Percentiles rank a stretch among this genome's conserved stretches.
Evolutionary conservation across 2,113 vertebrate species (phyloP).

Genomic region (Aleadryas rufinucha): DNA sequence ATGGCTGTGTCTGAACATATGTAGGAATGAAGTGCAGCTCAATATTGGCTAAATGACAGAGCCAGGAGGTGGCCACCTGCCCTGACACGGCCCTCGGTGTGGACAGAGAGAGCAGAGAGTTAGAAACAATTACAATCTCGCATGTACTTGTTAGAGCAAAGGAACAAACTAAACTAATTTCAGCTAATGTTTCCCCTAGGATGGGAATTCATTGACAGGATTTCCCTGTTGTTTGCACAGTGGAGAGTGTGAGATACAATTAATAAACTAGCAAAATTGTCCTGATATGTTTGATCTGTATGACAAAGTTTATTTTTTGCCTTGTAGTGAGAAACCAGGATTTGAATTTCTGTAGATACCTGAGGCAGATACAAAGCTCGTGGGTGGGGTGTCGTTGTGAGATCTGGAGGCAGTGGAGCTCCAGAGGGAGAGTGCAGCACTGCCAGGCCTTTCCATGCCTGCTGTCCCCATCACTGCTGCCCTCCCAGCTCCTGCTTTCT

Average conservation of each 20-base stretch:
- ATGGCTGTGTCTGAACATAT: constrained; percentile 11
- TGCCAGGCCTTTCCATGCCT: rapidly evolving
- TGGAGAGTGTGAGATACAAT: background rate
- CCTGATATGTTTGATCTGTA: background rate
- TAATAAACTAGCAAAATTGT: background rate
- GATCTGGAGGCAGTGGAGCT: rapidly evolving
- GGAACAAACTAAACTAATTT: constrained; percentile 44
- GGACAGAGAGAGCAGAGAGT: background rate
- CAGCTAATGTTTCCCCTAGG: constrained; percentile 41
- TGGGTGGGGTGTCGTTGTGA: background rate
- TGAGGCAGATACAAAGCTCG: rapidly evolving
- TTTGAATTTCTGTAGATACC: background rate
- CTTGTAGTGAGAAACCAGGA: background rate
- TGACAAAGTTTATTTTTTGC: background rate
- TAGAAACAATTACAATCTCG: background rate
- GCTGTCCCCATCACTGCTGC: background rate
- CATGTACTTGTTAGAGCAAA: background rate
- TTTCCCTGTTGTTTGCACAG: constrained; percentile 25
- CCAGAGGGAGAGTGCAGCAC: rapidly evolving
- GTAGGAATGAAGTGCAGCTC: constrained; percentile 17
- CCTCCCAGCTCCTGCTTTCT: background rate
- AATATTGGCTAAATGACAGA: background rate
- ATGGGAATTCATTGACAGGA: constrained; percentile 15
- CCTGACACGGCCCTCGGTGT: background rate
- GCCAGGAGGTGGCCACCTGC: constrained; percentile 54